Base-by-base conservation (phyloP, 2,113 vertebrate genomes). In the Ictalurus furcatus region DNA sequence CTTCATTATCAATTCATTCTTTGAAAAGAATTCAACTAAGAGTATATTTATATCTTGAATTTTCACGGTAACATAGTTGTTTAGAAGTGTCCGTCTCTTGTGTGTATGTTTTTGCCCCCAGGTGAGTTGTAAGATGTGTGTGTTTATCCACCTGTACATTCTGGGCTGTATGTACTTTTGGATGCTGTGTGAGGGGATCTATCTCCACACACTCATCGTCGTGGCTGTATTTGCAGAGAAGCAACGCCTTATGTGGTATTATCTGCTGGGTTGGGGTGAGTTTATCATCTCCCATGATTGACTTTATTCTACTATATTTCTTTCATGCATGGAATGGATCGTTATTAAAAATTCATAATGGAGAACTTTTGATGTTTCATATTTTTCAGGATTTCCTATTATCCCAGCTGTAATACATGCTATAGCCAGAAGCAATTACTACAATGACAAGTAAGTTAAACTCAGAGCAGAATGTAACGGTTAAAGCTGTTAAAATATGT, bases 151-250 rank as follows among this genome's bases (percentile, higher is more conserved):
- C 37, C 94, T 97, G 67, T 99, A 99, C 85, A 94, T 99, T 56
- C 94, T 98, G 93, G 97, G 97, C 89, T 99, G 98, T 88, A 99
- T 98, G 94, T 99, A 99, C 94, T 99, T 99, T 90, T 99, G 98
- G 98, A 99, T 99, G 98, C 95, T 99, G 6, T 99, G 98, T 59
- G 98, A 99, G 94, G 98, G 98, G 76, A 98, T 99, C 93, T 99
- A 99, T 92, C 95, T 99, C 83, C 98, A 99, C 88, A 99, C 98
- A 0, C 97, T 99, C 79, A 99, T 99, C 1, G 98, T 99, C 14
- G 98, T 99, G 93, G 98, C 98, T 0, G 98, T 99, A 87, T 99
- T 99, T 92, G 96, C 97, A 0, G 98, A 99, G 91, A 99, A 99
- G 30, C 98, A 99, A 54, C 97, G 98, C 89, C 93, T 99, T 84